phyloP scores from a whole-genome alignment of 2,113 vertebrate species.

The Oriolus oriolus region DNA sequence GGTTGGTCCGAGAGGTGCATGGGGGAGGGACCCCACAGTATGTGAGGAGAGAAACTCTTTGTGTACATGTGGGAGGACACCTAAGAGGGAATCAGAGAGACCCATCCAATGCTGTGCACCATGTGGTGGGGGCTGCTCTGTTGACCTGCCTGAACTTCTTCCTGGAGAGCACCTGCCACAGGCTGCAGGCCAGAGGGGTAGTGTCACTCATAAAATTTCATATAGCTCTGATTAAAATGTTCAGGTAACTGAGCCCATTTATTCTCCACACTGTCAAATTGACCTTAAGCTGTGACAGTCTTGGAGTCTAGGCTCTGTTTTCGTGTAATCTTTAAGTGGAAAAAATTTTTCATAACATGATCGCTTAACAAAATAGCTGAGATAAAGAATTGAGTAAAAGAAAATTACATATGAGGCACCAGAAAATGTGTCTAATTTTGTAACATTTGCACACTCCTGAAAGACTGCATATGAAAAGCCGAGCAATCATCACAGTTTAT shows the following conservation, averaged over 20 bases:
- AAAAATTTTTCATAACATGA: not conserved
- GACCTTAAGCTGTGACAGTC: not conserved
- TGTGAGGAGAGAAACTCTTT: not conserved
- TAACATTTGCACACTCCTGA: not conserved
- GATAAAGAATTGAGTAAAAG: not conserved
- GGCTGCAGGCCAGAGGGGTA: not conserved
- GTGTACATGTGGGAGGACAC: accelerated
- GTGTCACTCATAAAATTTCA: not conserved
- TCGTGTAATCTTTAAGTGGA: not conserved
- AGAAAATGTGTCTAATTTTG: conserved; percentile 21
- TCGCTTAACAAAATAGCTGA: not conserved
- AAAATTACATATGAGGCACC: not conserved
- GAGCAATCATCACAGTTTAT: conserved; percentile 29
- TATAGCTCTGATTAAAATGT: not conserved
- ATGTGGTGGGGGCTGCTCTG: accelerated
- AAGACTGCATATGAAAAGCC: not conserved
- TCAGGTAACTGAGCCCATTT: not conserved
- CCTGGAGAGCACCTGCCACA: not conserved
- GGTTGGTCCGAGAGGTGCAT: accelerated
- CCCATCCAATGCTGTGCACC: too few relatives aligned
- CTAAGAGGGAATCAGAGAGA: not conserved
- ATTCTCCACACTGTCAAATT: not conserved
- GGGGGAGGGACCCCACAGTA: accelerated
- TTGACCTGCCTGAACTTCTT: not conserved
- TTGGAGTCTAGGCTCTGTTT: not conserved